Base-by-base conservation (phyloP, 2,797 vertebrate genomes). In the Lithobates sylvaticus region DNA sequence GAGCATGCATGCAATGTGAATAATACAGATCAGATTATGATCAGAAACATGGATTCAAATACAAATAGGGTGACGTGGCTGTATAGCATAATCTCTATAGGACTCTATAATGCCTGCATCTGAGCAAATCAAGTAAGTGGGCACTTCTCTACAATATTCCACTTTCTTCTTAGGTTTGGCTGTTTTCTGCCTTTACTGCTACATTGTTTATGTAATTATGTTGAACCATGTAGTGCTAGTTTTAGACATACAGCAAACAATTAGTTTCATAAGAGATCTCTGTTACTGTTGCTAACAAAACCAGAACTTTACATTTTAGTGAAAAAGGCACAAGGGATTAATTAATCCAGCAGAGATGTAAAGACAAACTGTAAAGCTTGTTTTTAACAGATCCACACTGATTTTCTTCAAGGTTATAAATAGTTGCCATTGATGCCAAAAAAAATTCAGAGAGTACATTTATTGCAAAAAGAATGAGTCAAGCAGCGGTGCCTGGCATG, bases 351-450 rank as follows among this genome's bases (percentile, higher is more conserved):
- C 39, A 47, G 5, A 76, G 39, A 65, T 23, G 27, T 8, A 42
- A 70, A 68, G 36, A 76, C 81, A 76, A 67, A 32, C 26, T 74
- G 44, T 47, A 47, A 12, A 44, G 5, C 12, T 44, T 10, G 61
- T 64, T 70, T 54, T 44, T 36, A 42, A 82, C 80, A 82, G 36
- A 68, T 13, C 50, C 70, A 47, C 67, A n/a, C 44, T 54, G 80
- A 47, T 83, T 83, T 83, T 39, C 81, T 67, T 27, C 50, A 47
- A 75, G 71, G 39, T 83, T 83, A 76, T 83, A 67, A 68, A 83
- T 83, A 77, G 82, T 42, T 65, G 32, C 32, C 13, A 16, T 47
- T 70, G 9, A 84, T 70, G 74, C 82, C 82, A n/a, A n/a, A 76
- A 70, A 84, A 84, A 84, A 32, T 15, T 83, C 82, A 39, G 12